A percentile compares a stretch with the other conserved stretches of the same genome.
phyloP scores from a whole-genome alignment of 1,140 invertebrate genomes.

The Drosophila burlai region DNA sequence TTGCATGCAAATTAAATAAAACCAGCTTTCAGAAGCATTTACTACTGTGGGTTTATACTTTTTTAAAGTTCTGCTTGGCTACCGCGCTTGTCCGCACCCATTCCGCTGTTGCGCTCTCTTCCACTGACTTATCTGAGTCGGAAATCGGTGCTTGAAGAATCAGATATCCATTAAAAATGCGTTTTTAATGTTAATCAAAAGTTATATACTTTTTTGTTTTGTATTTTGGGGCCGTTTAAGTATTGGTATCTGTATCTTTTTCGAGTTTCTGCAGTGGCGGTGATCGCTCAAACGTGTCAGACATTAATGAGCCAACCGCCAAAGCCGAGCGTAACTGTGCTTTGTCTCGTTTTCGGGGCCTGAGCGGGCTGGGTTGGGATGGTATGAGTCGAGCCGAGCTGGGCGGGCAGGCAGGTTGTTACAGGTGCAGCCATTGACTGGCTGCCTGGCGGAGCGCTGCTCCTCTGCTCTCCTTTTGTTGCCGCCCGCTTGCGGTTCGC shows the following conservation, averaged over 20 bases:
- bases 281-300: slow-evolving; percentile 79
- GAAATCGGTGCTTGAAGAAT: slow-evolving; percentile 52
- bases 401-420: slow-evolving; percentile 51
- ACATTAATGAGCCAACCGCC: slow-evolving; percentile 60
- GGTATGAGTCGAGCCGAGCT: slow-evolving; percentile 5
- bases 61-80: slow-evolving; percentile 54
- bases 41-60: background rate
- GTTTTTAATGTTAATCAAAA: slow-evolving; percentile 73
- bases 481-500: slow-evolving; percentile 45
- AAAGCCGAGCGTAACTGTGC: slow-evolving; percentile 57
- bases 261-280: slow-evolving; percentile 36
- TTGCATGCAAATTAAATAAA: background rate
- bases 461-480: slow-evolving; percentile 66
- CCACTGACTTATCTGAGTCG: slow-evolving; percentile 19
- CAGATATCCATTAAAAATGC: slow-evolving; percentile 56
- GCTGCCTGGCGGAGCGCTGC: slow-evolving; percentile 4
- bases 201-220: slow-evolving; percentile 39
- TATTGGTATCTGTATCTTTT: slow-evolving; percentile 34
- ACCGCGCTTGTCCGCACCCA: slow-evolving; percentile 53
- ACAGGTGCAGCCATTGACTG: slow-evolving; percentile 80
- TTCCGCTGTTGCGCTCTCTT: slow-evolving; percentile 3
- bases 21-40: slow-evolving; percentile 8
- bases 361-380: background rate
- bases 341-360: slow-evolving; percentile 42
- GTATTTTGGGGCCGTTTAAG: slow-evolving; percentile 26